A percentile compares a stretch with the other conserved stretches of the same genome.
These are phyloP conservation scores for Ailurus styani DNA, from an alignment of 2,113 vertebrate species.

Conservation along the genomic window DNA sequence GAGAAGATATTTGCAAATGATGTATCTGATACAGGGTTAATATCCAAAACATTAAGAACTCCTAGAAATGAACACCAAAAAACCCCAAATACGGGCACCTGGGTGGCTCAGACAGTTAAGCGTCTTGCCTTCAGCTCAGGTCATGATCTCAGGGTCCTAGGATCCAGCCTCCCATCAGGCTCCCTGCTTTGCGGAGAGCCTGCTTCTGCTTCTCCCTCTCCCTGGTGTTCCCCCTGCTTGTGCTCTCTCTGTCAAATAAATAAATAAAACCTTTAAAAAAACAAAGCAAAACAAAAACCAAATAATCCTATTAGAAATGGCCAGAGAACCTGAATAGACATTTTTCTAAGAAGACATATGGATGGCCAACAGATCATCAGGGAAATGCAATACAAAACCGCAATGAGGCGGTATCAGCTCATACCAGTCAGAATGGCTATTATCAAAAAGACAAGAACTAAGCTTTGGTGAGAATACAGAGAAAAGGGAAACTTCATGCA, in stretches of 20 bases:
- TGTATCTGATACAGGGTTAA: background rate
- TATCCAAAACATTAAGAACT: background rate
- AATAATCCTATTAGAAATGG: background rate
- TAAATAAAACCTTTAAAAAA: too few species aligned
- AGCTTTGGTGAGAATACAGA: background rate
- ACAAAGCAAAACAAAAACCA: too few species aligned
- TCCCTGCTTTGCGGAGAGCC: too few species aligned
- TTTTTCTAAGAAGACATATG: background rate
- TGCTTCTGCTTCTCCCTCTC: too few species aligned
- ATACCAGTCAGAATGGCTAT: background rate
- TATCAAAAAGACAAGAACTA: background rate
- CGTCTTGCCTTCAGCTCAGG: too few species aligned
- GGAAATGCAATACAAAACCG: background rate
- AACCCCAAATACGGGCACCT: background rate
- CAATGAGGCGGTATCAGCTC: background rate
- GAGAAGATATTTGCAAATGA: background rate
- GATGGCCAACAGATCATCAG: background rate
- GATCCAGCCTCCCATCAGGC: too few species aligned
- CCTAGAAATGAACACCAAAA: background rate
- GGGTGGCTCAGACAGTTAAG: too few species aligned
- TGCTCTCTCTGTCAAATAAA: too few species aligned
- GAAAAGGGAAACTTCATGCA: background rate
- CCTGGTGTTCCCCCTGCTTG: too few species aligned
- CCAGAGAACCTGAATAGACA: background rate
- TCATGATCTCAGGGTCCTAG: too few species aligned